Evolutionary conservation across 2,797 vertebrate genomes (phyloP), one percentile per base, ranked within the genome.

Genomic region (Margarornis squamiger): DNA sequence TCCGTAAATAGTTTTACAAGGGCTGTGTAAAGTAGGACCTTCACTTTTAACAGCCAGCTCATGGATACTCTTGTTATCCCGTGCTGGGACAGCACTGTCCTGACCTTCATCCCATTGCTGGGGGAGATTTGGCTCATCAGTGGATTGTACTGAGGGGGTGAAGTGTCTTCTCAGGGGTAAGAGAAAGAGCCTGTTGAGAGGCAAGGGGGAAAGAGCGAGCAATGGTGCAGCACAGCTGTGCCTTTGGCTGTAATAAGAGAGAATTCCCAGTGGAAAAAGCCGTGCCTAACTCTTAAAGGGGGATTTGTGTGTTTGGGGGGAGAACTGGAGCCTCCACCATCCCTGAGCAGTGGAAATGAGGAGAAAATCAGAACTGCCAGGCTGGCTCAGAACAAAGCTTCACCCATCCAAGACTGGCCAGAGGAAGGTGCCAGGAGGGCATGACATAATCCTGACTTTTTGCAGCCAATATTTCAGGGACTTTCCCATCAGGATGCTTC

Each of bases 211-310:
- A 24, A 66, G 52, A 7, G 34, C 5, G 51, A 88, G 77, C 77
- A 59, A 3, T 2, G 7, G 41, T 57, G 66, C 34, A 78, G 80
- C 88, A 92, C 88, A 95, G 92, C 86, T 96, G 91, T 6, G 38
- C 27, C 70, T 76, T 27, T 65, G 77, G 36, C 85, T 86, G 61
- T 14, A 39, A 34, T 32, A 54, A 76, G 51, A 26, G 62, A 65
- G 48, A 70, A 57, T 41, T 70, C 82, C 90, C 9, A 0, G 16
- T 61, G 85, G 72, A 74, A 84, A 12, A 4, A 41, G 49, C 75
- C 1, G 0, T 48, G 39, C 26, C 32, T 30, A 1, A 52, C 17
- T 65, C 10, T 45, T 66, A 27, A 30, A 85, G 12, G 29, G 55
- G 48, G 45, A 24, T 77, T 63, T 52, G 27, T 76, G 59, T 43